Base-by-base conservation (phyloP, 2,113 vertebrate species). In the Pteropus alecto region DNA sequence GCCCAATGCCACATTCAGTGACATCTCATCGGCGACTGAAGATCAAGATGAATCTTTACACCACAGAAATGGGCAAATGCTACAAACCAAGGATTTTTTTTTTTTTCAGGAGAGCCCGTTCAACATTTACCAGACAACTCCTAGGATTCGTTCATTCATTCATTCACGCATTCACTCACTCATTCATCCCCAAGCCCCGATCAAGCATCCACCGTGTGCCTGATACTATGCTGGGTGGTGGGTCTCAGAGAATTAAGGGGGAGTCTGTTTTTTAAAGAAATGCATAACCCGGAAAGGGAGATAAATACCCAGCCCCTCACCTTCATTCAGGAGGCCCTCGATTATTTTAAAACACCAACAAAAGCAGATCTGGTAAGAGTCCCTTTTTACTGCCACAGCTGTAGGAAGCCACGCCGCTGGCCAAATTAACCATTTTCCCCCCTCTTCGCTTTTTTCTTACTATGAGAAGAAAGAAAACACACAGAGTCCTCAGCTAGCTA, bases 361-460 rank as follows among this genome's bases (percentile, higher is more conserved):
- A 41, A 0, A 56, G 35, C 5, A 67, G 78, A 58, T 4, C 38
- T 33, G 13, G 18, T 1, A 2, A 15, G 60, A 19, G 38, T 24
- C 35, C 86, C 16, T 0, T 30, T 54, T 7, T 35, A 4, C 15
- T 1, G 35, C 28, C 0, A 6, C 3, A 5, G 28, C 2, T 10
- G 16, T 1, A 2, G 58, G 65, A 30, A 67, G 28, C 30, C 6
- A 1, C 30, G 26, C 12, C 14, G 15, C 15, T 82, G 54, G 8
- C 15, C 60, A 48, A 7, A 51, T 3, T 38, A 33, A 1, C 38
- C 54, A 3, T 0, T 3, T 35, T 1, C 0, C 6, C 9, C 24
- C 7, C 22, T 7, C 77, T 56, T 30, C 35, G 35, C 58, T 33
- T 13, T 10, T 35, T 19, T 35, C 56, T 48, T 9, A 38, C 30